phyloP scores from a whole-genome alignment of 64 coral and sea anemone species.

The Orbicella faveolata region DNA sequence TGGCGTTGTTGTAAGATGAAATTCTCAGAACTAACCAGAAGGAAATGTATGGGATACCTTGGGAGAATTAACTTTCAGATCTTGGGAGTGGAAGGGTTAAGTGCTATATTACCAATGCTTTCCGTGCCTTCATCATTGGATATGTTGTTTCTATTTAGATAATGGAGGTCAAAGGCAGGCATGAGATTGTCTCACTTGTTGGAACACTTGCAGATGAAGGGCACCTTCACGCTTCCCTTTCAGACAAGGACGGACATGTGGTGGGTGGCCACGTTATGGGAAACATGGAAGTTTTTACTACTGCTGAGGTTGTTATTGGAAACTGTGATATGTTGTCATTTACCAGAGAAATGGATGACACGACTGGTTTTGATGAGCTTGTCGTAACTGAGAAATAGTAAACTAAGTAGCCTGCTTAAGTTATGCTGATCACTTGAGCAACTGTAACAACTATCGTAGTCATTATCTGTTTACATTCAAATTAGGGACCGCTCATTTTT shows the following conservation, averaged over 20 bases:
- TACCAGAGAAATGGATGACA: slow-evolving; percentile 57
- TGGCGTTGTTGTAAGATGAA: too few species aligned
- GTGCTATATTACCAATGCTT: too few species aligned
- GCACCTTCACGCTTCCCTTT: slow-evolving; percentile 82
- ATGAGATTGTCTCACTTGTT: slow-evolving; percentile 93
- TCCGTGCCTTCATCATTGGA: background rate
- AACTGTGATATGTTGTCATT: slow-evolving; percentile 62
- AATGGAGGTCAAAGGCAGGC: slow-evolving; percentile 44
- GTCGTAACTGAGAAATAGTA: slow-evolving; percentile 13
- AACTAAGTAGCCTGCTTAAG: background rate
- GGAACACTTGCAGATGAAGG: slow-evolving; percentile 78
- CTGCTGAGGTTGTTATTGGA: slow-evolving; percentile 88
- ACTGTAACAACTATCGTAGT: too few species aligned
- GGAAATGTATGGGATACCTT: too few species aligned
- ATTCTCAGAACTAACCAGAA: too few species aligned
- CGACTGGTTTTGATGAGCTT: slow-evolving; percentile 85
- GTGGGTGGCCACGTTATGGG: slow-evolving; percentile 87
- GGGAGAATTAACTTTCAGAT: too few species aligned
- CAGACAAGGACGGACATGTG: slow-evolving; percentile 74
- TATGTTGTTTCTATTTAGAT: slow-evolving; percentile 30
- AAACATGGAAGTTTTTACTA: slow-evolving; percentile 91
- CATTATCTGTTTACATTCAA: background rate
- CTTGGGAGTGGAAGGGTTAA: too few species aligned
- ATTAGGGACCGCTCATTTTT: too few species aligned
- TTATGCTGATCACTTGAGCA: too few species aligned